Base-by-base conservation (phyloP, 2,888 invertebrate genomes). In the Hecatera dysodea region DNA sequence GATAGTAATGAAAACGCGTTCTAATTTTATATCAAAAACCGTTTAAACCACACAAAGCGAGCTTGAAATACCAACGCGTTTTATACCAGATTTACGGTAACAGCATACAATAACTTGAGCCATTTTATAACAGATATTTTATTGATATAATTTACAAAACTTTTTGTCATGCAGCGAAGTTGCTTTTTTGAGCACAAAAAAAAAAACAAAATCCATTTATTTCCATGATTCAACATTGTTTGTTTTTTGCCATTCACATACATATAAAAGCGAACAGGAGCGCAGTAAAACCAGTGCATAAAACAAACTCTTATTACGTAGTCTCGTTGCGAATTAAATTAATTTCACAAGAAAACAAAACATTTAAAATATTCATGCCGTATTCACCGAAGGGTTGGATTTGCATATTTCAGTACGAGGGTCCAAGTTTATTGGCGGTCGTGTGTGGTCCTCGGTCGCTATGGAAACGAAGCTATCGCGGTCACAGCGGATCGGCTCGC, bases 381-480 rank as follows among this genome's bases (percentile, higher is more conserved):
- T 87, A 86, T 90, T 89, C 89, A 89, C 87, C 84, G 86, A 89
- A 91, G 91, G 91, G 90, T 84, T 86, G 87, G 81, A 93, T 93
- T 93, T 92, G 93, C 93, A 93, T 93, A 85, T 85, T 85, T 82
- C 81, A 78, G 75, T 86, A 80, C 83, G 86, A 86, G 85, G 90
- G 86, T 87, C 88, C 84, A 86, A 88, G 85, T 87, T 88, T 88
- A 88, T 87, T 86, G 82, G 86, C 88, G 88, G 87, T 91, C 94
- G 94, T 95, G 95, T 95, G 95, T 95, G 95, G 95, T 95, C 95
- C 91, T 91, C 87, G 86, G 95, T 95, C 89, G 84, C 93, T 88
- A 94, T 93, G 90, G 94, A 83, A 89, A 90, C 90, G 85, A 85
- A 84, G 85, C 78, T 86, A 89, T 87, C 80, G 83, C 87, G 82